Evolutionary conservation across 1,140 invertebrate species (phyloP).

Genomic region (Homalodisca vitripennis): DNA sequence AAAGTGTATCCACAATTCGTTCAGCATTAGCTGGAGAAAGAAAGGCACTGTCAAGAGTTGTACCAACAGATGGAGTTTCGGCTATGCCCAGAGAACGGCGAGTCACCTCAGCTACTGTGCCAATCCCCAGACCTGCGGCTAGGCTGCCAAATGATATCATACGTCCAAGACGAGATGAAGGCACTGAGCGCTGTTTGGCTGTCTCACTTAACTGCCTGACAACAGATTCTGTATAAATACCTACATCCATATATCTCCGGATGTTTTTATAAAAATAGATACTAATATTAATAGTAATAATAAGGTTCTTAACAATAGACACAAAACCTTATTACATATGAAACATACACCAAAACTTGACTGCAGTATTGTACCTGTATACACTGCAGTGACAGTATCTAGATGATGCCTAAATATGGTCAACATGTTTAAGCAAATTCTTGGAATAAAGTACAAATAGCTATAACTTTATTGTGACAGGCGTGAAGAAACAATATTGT

Average conservation of each 20-base stretch:
- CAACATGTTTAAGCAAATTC: too few relatives aligned
- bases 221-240: conserved; percentile 31
- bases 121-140: conserved; percentile 87
- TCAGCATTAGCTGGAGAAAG: conserved; percentile 94
- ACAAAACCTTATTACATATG: not conserved
- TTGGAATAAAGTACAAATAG: too few relatives aligned
- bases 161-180: conserved; percentile 79
- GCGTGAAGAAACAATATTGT: too few relatives aligned
- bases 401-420: too few relatives aligned
- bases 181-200: conserved; percentile 87
- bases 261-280: not conserved
- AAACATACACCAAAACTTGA: not conserved
- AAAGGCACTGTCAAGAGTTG: conserved; percentile 61
- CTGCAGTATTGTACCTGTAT: too few relatives aligned
- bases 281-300: not conserved
- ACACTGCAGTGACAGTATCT: too few relatives aligned
- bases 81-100: conserved; percentile 75
- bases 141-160: conserved; percentile 89
- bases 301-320: not conserved
- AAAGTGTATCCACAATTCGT: conserved; percentile 95
- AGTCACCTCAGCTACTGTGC: conserved; percentile 88
- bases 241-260: not conserved
- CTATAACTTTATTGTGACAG: too few relatives aligned
- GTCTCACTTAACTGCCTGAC: conserved; percentile 64
- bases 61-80: conserved; percentile 53